Evolutionary conservation across 2,113 vertebrate species (phyloP).

Genomic region (Caretta caretta): DNA sequence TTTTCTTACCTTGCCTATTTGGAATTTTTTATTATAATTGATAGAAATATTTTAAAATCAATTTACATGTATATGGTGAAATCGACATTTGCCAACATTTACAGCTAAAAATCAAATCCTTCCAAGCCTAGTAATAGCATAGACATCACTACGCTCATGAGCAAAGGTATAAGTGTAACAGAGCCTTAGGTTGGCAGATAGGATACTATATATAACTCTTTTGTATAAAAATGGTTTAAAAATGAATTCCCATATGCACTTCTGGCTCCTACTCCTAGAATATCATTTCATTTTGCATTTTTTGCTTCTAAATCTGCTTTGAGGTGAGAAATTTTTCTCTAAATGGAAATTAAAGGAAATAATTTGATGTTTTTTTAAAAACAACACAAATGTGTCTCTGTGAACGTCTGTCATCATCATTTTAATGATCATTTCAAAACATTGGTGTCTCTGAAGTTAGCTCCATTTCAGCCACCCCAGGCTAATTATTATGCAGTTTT

Average conservation of each 20-base stretch:
- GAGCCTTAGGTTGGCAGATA: background rate
- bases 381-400: background rate
- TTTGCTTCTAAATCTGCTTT: background rate
- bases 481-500: background rate
- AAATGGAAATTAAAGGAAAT: background rate
- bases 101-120: background rate
- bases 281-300: background rate
- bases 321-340: background rate
- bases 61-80: background rate
- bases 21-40: background rate
- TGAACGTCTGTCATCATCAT: background rate
- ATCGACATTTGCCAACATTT: background rate
- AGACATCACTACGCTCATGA: background rate
- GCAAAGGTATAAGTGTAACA: background rate
- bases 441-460: background rate
- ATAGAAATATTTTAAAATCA: background rate
- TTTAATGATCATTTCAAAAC: conserved; percentile 24
- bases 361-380: background rate
- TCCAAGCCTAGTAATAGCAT: background rate
- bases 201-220: background rate
- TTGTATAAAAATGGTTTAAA: background rate
- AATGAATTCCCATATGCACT: background rate
- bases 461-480: background rate
- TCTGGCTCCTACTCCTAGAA: background rate
- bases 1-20: background rate